phyloP scores from a whole-genome alignment of 2,797 vertebrate species.

The Rhyacichthys aspro region DNA sequence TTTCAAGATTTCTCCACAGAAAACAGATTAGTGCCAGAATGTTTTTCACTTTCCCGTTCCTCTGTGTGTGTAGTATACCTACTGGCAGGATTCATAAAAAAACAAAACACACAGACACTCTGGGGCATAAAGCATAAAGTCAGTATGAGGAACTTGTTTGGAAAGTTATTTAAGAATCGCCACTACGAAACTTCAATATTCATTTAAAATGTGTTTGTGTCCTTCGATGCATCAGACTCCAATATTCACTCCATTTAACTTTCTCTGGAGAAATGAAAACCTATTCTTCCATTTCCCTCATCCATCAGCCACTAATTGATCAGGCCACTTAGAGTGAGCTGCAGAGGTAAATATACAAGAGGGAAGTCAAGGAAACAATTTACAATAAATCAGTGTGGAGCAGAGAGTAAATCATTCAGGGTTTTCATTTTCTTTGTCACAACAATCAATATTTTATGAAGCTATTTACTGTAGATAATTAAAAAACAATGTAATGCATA shows the following conservation, averaged over 20 bases:
- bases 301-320: constrained; percentile 2
- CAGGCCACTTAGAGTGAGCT: background rate
- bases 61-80: background rate
- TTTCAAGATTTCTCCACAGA: background rate
- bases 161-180: background rate
- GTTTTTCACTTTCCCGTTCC: background rate
- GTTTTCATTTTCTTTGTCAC: background rate
- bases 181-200: background rate
- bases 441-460: background rate
- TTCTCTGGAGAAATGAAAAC: background rate
- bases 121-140: no score
- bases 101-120: background rate
- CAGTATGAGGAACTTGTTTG: background rate
- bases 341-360: background rate
- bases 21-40: background rate
- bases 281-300: background rate
- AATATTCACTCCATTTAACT: background rate
- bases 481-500: background rate
- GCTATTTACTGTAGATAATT: background rate
- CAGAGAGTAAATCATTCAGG: background rate
- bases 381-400: background rate
- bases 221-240: no score
- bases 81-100: background rate
- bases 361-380: background rate
- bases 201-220: background rate